Conservation (phyloP, 2,888 invertebrate species). For the Drosophila subquinaria region DNA sequence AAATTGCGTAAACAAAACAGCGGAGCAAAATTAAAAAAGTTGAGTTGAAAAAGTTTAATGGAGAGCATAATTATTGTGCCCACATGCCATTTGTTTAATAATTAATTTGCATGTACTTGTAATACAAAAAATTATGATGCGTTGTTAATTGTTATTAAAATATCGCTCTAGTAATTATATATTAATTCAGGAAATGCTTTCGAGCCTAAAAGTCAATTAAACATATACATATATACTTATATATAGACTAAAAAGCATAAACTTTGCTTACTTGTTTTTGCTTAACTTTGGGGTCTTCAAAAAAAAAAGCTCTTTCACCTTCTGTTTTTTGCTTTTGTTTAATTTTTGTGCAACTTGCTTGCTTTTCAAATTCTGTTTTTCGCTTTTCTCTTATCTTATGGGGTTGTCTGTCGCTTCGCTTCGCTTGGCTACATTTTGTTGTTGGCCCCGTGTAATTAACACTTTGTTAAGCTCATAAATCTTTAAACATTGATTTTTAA, state of each 20-base stretch:
- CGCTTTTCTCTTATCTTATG: slow-evolving; percentile 6
- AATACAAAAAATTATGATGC: slow-evolving; percentile 9
- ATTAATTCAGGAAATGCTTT: slow-evolving; percentile 26
- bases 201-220: slow-evolving; percentile 27
- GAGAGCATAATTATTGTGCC: slow-evolving; percentile 10
- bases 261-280: slow-evolving; percentile 22
- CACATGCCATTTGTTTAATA: slow-evolving; percentile 26
- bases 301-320: slow-evolving; percentile 20
- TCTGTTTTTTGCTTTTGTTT: slow-evolving; percentile 5
- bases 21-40: neutral
- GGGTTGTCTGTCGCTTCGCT: slow-evolving; percentile 6
- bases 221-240: neutral
- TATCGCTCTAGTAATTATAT: slow-evolving; percentile 23
- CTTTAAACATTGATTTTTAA: slow-evolving; percentile 79
- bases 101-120: slow-evolving; percentile 14
- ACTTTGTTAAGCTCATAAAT: slow-evolving; percentile 78
- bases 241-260: neutral
- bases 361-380: slow-evolving; percentile 1
- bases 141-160: slow-evolving; percentile 29
- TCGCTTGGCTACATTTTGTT: slow-evolving; percentile 27
- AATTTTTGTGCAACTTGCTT: slow-evolving; percentile 6
- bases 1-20: slow-evolving; percentile 2
- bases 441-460: slow-evolving; percentile 63
- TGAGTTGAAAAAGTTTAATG: slow-evolving; percentile 10
- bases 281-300: slow-evolving; percentile 18